Evolutionary conservation across 2,113 vertebrate species (phyloP).

Genomic region (Pollimyrus isidori): DNA sequence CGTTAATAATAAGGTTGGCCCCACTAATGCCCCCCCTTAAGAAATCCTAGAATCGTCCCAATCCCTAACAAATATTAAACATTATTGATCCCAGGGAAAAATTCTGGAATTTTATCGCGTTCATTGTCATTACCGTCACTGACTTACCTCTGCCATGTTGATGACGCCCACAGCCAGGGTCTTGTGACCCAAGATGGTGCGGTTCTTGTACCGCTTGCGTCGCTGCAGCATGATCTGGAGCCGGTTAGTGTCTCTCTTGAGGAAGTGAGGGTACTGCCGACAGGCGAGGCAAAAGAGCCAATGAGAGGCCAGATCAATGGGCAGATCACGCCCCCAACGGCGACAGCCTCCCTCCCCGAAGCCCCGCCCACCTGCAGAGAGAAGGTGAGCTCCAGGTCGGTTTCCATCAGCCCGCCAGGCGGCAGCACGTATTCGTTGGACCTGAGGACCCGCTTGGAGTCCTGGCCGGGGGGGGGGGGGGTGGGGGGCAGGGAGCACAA

Average conservation of each 20-base stretch:
- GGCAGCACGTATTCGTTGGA: slow-evolving; percentile 69
- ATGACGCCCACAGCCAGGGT: slow-evolving; percentile 64
- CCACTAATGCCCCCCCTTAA: background rate
- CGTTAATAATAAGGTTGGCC: background rate
- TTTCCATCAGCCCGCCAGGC: slow-evolving; percentile 69
- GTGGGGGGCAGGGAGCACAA: background rate
- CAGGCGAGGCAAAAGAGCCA: background rate
- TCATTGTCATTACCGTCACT: background rate
- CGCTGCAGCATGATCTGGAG: slow-evolving; percentile 69
- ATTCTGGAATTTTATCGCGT: background rate
- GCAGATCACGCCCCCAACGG: background rate
- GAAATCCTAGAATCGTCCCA: background rate
- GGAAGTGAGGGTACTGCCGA: slow-evolving; percentile 64
- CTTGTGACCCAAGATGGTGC: slow-evolving; percentile 70
- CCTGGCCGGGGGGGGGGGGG: slow-evolving; percentile 41
- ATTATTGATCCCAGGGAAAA: background rate
- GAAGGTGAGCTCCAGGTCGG: slow-evolving; percentile 69
- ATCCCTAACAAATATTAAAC: background rate
- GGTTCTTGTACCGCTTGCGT: slow-evolving; percentile 69
- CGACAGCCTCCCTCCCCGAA: background rate
- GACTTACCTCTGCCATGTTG: slow-evolving; percentile 65
- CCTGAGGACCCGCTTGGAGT: slow-evolving; percentile 67
- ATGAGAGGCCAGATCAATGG: background rate
- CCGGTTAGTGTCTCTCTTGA: slow-evolving; percentile 66
- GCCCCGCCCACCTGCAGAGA: slow-evolving; percentile 60